A percentile compares a stretch with the other conserved stretches of the same genome.
These are phyloP conservation scores for Diadema setosum DNA, from an alignment of 35 echinoderm and acorn worm species.

Conservation along the genomic window DNA sequence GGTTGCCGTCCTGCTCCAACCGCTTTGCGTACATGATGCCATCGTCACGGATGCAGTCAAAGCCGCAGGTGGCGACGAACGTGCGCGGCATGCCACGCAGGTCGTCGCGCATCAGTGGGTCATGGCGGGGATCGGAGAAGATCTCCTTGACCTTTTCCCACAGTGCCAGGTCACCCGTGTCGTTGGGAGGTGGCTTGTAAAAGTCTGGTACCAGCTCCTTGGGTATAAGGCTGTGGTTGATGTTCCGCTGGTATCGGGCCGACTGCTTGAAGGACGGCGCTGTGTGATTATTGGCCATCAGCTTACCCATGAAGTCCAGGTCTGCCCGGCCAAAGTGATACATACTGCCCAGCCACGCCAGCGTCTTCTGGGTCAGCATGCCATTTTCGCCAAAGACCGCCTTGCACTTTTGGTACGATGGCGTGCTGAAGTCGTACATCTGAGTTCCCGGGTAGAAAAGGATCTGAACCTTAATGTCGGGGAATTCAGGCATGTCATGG, in stretches of 20 bases:
- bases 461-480: conserved; percentile 59
- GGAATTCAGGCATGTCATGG: conserved; percentile 34
- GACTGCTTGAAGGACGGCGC: conserved; percentile 38
- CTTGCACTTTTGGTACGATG: conserved; percentile 27
- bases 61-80: conserved; percentile 43
- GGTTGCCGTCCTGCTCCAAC: conserved; percentile 11
- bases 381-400: conserved; percentile 30
- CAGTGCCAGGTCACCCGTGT: conserved; percentile 10
- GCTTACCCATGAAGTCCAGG: background rate
- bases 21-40: conserved; percentile 41
- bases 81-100: conserved; percentile 33
- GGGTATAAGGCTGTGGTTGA: conserved; percentile 6
- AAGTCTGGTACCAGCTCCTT: background rate
- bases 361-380: background rate
- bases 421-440: conserved; percentile 35
- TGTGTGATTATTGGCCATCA: conserved; percentile 26
- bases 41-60: conserved; percentile 49
- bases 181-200: background rate
- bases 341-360: background rate
- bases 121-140: conserved; percentile 2
- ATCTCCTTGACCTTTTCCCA: conserved; percentile 42
- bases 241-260: conserved; percentile 15
- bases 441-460: conserved; percentile 71
- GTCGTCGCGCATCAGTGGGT: conserved; percentile 33
- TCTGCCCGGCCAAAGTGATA: conserved; percentile 6